Conservation (phyloP, 1,140 invertebrate species). For the Laodelphax striatellus region DNA sequence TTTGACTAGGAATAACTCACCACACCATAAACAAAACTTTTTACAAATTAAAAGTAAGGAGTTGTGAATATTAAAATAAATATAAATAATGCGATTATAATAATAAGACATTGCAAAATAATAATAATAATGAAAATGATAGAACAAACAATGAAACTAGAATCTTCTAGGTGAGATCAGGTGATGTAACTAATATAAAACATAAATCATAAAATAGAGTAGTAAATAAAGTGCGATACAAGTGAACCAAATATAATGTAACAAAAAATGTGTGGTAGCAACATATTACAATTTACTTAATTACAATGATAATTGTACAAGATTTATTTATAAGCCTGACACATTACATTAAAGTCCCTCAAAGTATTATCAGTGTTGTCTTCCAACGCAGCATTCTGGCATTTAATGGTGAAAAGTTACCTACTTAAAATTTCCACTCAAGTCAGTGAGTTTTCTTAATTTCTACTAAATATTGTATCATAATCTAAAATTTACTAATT, state of each 20-base stretch:
- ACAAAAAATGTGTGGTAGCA: constrained; percentile 3
- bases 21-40: constrained; percentile 21
- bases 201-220: constrained; percentile 6
- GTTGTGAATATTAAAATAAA: constrained; percentile 13
- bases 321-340: too few relatives aligned
- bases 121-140: constrained; percentile 14
- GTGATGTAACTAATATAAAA: constrained; percentile 14
- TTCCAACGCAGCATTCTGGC: too few relatives aligned
- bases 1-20: constrained; percentile 28
- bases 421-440: too few relatives aligned
- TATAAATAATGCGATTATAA: constrained; percentile 12
- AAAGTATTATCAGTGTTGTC: too few relatives aligned
- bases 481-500: too few relatives aligned
- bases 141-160: constrained; percentile 18
- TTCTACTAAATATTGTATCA: too few relatives aligned
- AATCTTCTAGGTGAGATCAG: constrained; percentile 19
- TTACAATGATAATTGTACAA: too few relatives aligned
- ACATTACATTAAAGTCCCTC: too few relatives aligned
- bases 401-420: too few relatives aligned
- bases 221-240: constrained; percentile 7
- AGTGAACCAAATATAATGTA: neutral
- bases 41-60: neutral
- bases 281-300: neutral
- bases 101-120: constrained; percentile 11
- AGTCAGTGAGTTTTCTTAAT: too few relatives aligned